Base-by-base conservation (phyloP, 2,888 invertebrate genomes). In the Ischnus inquisitorius region DNA sequence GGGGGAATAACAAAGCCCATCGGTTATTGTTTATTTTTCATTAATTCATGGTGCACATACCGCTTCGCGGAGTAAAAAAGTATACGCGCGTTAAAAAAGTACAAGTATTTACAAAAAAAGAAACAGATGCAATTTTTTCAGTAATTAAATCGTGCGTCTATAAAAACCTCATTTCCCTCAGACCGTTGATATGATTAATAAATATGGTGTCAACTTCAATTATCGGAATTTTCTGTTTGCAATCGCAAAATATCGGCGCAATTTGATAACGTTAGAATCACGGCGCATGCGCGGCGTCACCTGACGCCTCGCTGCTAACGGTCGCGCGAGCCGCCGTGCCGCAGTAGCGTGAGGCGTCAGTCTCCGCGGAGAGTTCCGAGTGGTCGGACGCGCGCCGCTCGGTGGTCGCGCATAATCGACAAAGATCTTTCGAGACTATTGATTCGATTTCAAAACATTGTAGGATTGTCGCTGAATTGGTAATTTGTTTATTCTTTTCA, bases 71-170 rank as follows among this genome's bases (percentile, higher is more conserved):
- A 65, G n/a, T 65, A 39, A 76, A 65, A 76, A 51, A 22, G 43
- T 88, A 87, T 88, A 84, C 60, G 86, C 88, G 87, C 87, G 88
- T 89, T 88, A 91, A 91, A 91, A 92, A 92, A 92, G 91, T 92
- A 92, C 89, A 92, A 91, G 91, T 92, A 92, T 92, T 92, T 91
- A 92, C 92, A 92, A 91, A 92, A 88, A 90, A 89, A 74, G 51
- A 82, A 77, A 78, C 57, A 57, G 48, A 64, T 83, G 64, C 69
- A 76, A 74, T 69, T 65, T 8, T 62, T 71, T 67, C n/a, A n/a
- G n/a, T n/a, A n/a, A n/a, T n/a, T n/a, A n/a, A n/a, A n/a, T n/a
- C n/a, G n/a, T n/a, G n/a, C n/a, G n/a, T n/a, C n/a, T n/a, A n/a
- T n/a, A n/a, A n/a, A n/a, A n/a, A n/a, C n/a, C n/a, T n/a, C n/a